phyloP scores from a whole-genome alignment of 2,797 vertebrate genomes.

The Euphonia xanthogaster region DNA sequence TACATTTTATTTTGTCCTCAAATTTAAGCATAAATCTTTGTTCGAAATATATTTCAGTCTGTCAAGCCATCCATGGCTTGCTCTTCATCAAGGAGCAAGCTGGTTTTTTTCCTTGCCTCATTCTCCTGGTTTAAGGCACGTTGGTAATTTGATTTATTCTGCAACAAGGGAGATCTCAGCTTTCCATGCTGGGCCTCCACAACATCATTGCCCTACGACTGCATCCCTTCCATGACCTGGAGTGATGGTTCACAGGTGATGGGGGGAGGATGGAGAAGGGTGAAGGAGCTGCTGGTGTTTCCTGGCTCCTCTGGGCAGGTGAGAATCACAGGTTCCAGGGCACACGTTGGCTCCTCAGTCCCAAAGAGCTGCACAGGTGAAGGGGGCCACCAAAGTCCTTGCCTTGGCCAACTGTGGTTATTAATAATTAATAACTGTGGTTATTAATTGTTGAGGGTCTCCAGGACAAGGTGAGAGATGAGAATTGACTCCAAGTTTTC shows the following conservation, averaged over 20 bases:
- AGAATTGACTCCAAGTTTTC: neutral
- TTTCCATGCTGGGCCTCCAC: neutral
- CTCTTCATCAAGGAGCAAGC: neutral
- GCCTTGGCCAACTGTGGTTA: neutral
- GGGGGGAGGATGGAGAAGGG: neutral
- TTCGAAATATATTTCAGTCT: neutral
- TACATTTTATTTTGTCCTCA: neutral
- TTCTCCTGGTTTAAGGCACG: neutral
- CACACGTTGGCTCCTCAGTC: accelerated
- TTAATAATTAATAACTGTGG: neutral
- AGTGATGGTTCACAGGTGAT: accelerated
- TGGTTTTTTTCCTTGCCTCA: neutral
- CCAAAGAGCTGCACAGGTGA: neutral
- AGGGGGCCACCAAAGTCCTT: neutral
- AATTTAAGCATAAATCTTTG: neutral
- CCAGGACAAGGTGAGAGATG: neutral
- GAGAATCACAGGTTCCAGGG: neutral
- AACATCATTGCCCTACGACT: neutral
- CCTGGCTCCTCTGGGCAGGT: neutral
- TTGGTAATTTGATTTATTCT: neutral
- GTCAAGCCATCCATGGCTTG: neutral
- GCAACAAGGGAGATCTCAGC: neutral
- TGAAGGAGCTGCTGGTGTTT: neutral
- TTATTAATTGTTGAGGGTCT: neutral
- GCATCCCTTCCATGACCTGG: neutral